Base-by-base conservation (phyloP, 2,113 vertebrate species). In the Holacanthus passer region DNA sequence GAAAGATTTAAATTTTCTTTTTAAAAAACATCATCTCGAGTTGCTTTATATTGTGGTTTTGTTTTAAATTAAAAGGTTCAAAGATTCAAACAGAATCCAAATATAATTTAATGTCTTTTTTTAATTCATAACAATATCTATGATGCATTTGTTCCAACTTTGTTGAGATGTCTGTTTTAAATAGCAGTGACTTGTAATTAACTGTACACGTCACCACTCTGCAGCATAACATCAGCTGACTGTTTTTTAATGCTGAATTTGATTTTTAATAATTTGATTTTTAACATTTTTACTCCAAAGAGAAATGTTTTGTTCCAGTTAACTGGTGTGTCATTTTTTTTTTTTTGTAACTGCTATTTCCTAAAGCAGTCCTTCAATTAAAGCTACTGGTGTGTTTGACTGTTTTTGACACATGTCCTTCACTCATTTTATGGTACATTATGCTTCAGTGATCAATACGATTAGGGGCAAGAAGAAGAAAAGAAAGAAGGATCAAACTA, bases 291-390 rank as follows among this genome's bases (percentile, higher is more conserved):
- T 45, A 20, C 63, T 73, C 9, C n/a, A 43, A 71, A 5, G 55
- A 52, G 55, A 24, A 5, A 2, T 4, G 3, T 71, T 65, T 50
- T 66, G 48, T 70, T 81, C 64, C 59, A 48, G 37, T 76, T 10
- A 37, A 52, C 43, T 55, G 20, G 48, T 53, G 22, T 78, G 43
- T 68, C 31, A 24, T 22, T 39, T 79, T 41, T 81, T 22, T 39
- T 79, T 41, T 81, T 90, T 85, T 82, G 50, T 85, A 79, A 31
- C 35, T 37, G 55, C 78, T 71, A 22, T 79, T 79, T 86, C 56
- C 55, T 73, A 62, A 73, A 86, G 43, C 27, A 8, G 31, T 43
- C 43, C 52, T 43, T 70, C 12, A 73, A 90, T 83, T 81, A 89
- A 89, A 89, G 35, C 16, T 48, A 13, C 63, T 7, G 20, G 37